These are phyloP conservation scores for Sycobia sp. DNA, from an alignment of 1,140 invertebrate species.

Conservation along the genomic window DNA sequence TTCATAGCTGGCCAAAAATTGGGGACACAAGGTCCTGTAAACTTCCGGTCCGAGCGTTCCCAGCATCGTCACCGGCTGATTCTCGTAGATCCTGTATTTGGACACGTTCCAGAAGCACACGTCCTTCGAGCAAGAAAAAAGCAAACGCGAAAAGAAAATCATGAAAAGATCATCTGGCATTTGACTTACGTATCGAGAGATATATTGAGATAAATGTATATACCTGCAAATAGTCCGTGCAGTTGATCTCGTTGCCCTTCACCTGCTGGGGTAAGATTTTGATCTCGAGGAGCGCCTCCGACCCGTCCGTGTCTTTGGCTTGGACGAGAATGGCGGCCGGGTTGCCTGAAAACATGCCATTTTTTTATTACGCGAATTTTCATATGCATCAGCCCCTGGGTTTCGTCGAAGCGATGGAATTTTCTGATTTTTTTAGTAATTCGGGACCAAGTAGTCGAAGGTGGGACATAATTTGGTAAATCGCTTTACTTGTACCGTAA, in stretches of 20 bases:
- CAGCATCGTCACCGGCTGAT: slow-evolving; percentile 53
- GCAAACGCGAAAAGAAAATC: no score
- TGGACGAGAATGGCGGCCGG: slow-evolving; percentile 43
- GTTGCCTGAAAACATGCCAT: slow-evolving; percentile 32
- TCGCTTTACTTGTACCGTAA: no score
- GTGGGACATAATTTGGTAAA: no score
- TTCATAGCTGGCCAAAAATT: slow-evolving; percentile 46
- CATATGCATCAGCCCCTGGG: no score
- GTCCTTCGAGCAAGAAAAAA: no score
- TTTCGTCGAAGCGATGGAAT: no score
- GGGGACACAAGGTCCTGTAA: slow-evolving; percentile 49
- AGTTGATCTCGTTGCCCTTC: slow-evolving; percentile 45
- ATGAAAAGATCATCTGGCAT: no score
- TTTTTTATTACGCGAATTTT: no score
- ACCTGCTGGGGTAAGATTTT: slow-evolving; percentile 41
- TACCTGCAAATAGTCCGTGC: slow-evolving; percentile 52
- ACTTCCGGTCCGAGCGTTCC: slow-evolving; percentile 49
- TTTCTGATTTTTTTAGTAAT: no score
- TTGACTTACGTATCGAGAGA: no score
- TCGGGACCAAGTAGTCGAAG: no score
- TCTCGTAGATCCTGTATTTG: slow-evolving; percentile 58
- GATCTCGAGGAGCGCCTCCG: slow-evolving; percentile 51
- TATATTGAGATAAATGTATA: no score
- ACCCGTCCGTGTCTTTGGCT: slow-evolving; percentile 39
- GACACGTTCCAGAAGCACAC: slow-evolving; percentile 58